Evolutionary conservation across 2,797 vertebrate genomes (phyloP).

Genomic region (Garrulus glandarius): DNA sequence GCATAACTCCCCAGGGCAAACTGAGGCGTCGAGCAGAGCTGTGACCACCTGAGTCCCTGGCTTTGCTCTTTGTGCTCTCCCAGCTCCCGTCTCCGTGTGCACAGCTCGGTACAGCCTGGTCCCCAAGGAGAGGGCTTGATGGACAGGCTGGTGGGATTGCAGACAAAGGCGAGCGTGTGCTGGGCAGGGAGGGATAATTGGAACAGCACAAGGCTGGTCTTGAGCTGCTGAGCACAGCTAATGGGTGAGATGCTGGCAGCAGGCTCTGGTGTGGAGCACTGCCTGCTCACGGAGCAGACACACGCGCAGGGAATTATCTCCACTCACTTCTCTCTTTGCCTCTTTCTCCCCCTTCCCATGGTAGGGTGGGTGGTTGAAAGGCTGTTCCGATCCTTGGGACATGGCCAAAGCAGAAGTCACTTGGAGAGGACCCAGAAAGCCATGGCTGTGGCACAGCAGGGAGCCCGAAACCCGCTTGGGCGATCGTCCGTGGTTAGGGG

Average conservation of each 20-base stretch:
- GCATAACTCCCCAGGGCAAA: neutral
- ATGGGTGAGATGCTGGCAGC: neutral
- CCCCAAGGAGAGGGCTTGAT: neutral
- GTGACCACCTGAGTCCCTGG: constrained; percentile 6
- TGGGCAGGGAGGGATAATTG: neutral
- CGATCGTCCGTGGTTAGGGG: fast-evolving
- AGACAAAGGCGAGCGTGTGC: neutral
- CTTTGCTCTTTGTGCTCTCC: neutral
- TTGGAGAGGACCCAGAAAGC: neutral
- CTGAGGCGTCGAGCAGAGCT: neutral
- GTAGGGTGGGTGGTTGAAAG: neutral
- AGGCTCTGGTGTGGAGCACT: neutral
- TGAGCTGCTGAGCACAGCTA: neutral
- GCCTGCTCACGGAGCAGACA: neutral
- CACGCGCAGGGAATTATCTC: neutral
- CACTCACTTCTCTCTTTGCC: neutral
- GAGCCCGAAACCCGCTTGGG: neutral
- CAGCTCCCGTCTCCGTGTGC: neutral
- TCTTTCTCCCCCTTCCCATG: neutral
- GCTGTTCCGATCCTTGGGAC: neutral
- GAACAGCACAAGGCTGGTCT: neutral
- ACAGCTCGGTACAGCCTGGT: fast-evolving
- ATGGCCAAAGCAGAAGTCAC: neutral
- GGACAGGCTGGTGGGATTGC: constrained; percentile 15
- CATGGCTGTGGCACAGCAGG: neutral